Conservation (phyloP, 2,888 invertebrate genomes). For the Pandemis heparana region DNA sequence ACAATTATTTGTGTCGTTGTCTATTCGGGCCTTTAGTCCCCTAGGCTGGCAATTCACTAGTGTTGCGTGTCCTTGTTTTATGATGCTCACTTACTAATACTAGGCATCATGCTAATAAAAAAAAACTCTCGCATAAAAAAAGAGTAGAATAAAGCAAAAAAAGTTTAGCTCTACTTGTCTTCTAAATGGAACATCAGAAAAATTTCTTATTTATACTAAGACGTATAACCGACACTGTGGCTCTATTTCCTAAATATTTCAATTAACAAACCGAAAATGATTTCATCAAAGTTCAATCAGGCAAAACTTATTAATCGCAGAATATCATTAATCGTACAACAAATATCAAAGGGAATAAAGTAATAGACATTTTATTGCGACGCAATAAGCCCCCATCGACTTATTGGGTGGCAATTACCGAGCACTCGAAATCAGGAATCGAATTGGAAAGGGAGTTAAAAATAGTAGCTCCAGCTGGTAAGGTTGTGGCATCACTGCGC, state of each 20-base stretch:
- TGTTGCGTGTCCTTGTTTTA: too few species aligned
- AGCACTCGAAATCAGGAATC: conserved; percentile 55
- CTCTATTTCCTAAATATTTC: not conserved
- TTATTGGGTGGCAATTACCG: conserved; percentile 45
- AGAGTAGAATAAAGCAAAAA: too few species aligned
- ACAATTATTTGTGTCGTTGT: too few species aligned
- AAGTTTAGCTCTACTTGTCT: too few species aligned
- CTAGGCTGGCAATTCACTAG: too few species aligned
- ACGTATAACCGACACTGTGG: not conserved
- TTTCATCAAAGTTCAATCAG: not conserved
- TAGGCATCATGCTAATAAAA: too few species aligned
- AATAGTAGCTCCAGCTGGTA: conserved; percentile 37
- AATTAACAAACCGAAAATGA: not conserved
- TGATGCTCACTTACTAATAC: too few species aligned
- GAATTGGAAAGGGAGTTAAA: conserved; percentile 51
- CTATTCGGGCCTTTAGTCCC: too few species aligned
- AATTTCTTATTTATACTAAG: too few species aligned
- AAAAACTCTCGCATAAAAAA: too few species aligned
- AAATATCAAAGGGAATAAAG: conserved; percentile 22
- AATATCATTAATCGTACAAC: not conserved
- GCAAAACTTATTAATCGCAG: not conserved
- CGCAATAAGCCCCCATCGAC: conserved; percentile 38
- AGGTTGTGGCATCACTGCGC: conserved; percentile 24
- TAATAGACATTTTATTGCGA: conserved; percentile 29
- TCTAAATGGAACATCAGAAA: too few species aligned